These are phyloP conservation scores for Pygmarrhopalites habei DNA, from an alignment of 1,140 invertebrate species.

Conservation along the genomic window DNA sequence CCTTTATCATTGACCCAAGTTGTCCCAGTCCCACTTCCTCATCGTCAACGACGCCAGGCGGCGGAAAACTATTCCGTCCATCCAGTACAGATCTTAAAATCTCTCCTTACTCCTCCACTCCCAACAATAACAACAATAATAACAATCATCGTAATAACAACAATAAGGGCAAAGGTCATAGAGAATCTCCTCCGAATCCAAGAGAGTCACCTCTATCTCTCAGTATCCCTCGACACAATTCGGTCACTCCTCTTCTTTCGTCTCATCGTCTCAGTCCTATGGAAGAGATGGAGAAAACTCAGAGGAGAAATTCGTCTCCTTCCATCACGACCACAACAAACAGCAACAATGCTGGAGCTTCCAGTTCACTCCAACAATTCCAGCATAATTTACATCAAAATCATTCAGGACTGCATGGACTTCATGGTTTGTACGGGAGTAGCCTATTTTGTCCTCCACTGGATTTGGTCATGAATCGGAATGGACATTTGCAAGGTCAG, in stretches of 20 bases:
- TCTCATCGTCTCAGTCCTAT: too few relatives aligned
- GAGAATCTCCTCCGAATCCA: too few relatives aligned
- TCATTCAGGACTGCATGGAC: neutral
- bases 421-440: constrained; percentile 2
- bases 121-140: too few relatives aligned
- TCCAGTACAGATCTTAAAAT: too few relatives aligned
- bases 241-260: neutral
- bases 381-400: constrained; percentile 7
- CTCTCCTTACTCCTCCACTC: too few relatives aligned
- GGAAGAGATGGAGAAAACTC: neutral
- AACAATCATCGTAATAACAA: too few relatives aligned
- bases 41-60: neutral
- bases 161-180: too few relatives aligned
- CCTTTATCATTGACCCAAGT: neutral
- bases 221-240: neutral
- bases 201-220: neutral
- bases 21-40: constrained; percentile 1
- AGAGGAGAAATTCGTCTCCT: constrained; percentile 3
- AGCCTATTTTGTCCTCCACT: constrained; percentile 10
- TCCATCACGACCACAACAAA: constrained; percentile 2
- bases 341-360: neutral
- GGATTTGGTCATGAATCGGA: constrained; percentile 2
- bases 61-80: too few relatives aligned
- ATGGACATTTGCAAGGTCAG: neutral
- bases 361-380: constrained; percentile 1